phyloP scores from a whole-genome alignment of 2,888 invertebrate species.

The Cloeon dipterum region DNA sequence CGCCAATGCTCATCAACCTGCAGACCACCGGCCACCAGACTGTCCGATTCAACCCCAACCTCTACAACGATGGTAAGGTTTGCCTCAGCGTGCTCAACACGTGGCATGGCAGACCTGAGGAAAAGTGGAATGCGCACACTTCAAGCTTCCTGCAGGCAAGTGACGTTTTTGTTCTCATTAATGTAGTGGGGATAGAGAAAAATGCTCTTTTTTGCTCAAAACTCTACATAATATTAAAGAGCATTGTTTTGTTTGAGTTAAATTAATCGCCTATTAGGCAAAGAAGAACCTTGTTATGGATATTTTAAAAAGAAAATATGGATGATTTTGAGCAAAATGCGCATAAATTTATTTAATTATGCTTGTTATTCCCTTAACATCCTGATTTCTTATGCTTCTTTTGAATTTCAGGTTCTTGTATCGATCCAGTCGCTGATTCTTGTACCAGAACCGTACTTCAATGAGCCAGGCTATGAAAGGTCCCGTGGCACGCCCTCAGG shows the following conservation, averaged over 20 bases:
- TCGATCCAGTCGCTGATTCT: conserved; percentile 82
- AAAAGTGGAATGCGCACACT: conserved; percentile 92
- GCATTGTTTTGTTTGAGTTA: too few relatives aligned
- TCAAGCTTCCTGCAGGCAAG: conserved; percentile 50
- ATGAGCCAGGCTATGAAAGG: conserved; percentile 84
- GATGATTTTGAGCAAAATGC: too few relatives aligned
- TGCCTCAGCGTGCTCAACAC: conserved; percentile 89
- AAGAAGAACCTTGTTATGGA: too few relatives aligned
- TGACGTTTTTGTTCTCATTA: too few relatives aligned
- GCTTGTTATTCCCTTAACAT: too few relatives aligned
- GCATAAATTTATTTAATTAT: too few relatives aligned
- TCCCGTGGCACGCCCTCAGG: conserved; percentile 73
- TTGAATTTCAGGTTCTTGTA: conserved; percentile 43
- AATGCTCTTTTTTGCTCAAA: too few relatives aligned
- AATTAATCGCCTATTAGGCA: too few relatives aligned
- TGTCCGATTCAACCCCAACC: conserved; percentile 79
- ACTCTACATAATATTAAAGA: too few relatives aligned
- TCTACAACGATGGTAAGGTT: conserved; percentile 87
- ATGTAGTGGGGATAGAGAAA: too few relatives aligned
- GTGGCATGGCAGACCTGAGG: conserved; percentile 91
- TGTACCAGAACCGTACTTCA: conserved; percentile 84
- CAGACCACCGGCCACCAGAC: conserved; percentile 76
- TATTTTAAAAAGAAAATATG: too few relatives aligned
- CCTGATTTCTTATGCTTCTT: too few relatives aligned
- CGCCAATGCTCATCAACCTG: conserved; percentile 75